Evolutionary conservation across 2,888 invertebrate species (phyloP).

Genomic region (Andrena bucephala): DNA sequence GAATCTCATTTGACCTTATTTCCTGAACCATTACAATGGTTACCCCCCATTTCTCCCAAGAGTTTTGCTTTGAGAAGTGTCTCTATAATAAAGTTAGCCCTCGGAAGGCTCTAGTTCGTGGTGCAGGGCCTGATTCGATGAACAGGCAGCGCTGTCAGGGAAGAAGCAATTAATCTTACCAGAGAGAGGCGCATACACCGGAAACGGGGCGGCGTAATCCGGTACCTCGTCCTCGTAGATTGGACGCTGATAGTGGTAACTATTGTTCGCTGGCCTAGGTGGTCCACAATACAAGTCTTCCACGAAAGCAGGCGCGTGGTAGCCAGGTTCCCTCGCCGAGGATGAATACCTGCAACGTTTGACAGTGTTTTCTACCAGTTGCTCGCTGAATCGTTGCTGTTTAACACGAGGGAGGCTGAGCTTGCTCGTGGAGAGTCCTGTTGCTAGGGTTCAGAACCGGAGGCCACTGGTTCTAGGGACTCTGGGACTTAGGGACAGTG

Average conservation of each 20-base stretch:
- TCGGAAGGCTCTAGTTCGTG: background rate
- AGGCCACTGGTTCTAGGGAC: too few relatives aligned
- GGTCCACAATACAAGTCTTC: conserved; percentile 80
- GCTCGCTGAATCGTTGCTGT: conserved; percentile 1
- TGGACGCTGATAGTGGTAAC: conserved; percentile 78
- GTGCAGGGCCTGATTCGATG: conserved; percentile 7
- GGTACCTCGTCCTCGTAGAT: conserved; percentile 80
- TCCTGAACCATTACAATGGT: too few relatives aligned
- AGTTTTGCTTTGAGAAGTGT: too few relatives aligned
- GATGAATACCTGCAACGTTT: conserved; percentile 62
- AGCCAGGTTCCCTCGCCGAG: conserved; percentile 79
- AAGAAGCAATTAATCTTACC: conserved; percentile 71
- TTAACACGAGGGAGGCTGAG: background rate
- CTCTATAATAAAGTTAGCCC: background rate
- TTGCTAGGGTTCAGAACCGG: too few relatives aligned
- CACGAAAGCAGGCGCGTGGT: conserved; percentile 79
- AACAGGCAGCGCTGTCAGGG: background rate
- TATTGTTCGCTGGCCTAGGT: conserved; percentile 70
- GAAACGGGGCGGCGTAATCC: conserved; percentile 77
- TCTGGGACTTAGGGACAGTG: too few relatives aligned
- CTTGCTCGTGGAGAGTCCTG: background rate
- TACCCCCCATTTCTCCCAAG: too few relatives aligned
- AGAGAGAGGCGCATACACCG: conserved; percentile 80
- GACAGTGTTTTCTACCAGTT: background rate
- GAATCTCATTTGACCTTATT: too few relatives aligned